Evolutionary conservation across 2,797 vertebrate genomes (phyloP).

Genomic region (Sebastes goodei): DNA sequence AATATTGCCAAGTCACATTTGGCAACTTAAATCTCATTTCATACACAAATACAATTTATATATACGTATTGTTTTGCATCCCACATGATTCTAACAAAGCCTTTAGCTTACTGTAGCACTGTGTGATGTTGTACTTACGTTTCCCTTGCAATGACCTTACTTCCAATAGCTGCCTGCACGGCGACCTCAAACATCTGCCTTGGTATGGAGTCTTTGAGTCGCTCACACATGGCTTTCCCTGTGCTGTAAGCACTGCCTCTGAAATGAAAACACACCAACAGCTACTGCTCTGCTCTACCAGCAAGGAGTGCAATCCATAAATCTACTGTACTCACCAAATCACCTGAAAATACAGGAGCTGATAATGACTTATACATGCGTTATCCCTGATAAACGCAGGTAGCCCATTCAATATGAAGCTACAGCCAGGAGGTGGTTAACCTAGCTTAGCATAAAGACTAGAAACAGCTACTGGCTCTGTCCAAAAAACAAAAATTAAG

Average conservation of each 20-base stretch:
- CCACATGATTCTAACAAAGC: not conserved
- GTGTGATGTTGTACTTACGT: slow-evolving; percentile 85
- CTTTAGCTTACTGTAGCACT: not conserved
- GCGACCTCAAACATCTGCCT: slow-evolving; percentile 97
- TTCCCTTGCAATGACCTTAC: slow-evolving; percentile 93
- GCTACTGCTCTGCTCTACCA: not conserved
- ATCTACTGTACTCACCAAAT: not conserved
- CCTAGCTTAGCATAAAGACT: too few relatives aligned
- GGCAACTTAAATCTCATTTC: not conserved
- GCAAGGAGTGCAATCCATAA: not conserved
- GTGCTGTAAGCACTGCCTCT: slow-evolving; percentile 87
- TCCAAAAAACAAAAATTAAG: not conserved
- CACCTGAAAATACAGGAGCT: not conserved
- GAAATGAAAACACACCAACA: slow-evolving; percentile 9
- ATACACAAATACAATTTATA: not conserved
- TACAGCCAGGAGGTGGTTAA: not conserved
- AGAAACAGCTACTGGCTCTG: not conserved
- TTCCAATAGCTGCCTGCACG: slow-evolving; percentile 92
- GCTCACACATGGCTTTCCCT: slow-evolving; percentile 93
- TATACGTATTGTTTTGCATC: not conserved
- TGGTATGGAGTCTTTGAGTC: slow-evolving; percentile 91
- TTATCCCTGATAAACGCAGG: not conserved
- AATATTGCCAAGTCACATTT: slow-evolving; percentile 1
- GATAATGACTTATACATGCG: not conserved
- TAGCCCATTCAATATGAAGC: not conserved